A percentile compares a stretch with the other conserved stretches of the same genome.
Conservation (phyloP, 2,888 invertebrate genomes). For the Seira musarum region DNA sequence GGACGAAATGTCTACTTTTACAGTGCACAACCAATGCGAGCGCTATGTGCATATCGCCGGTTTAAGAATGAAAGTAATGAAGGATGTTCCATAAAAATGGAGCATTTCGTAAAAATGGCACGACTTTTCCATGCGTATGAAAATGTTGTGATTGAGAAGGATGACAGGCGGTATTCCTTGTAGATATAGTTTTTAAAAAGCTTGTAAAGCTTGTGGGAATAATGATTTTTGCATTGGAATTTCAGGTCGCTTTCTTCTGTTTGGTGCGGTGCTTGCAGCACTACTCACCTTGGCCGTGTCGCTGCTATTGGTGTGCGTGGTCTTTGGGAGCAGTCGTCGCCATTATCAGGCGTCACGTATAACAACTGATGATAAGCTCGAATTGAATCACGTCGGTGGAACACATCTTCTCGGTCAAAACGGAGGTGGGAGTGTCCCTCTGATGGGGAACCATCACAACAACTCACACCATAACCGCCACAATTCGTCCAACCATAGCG, state of each 20-base stretch:
- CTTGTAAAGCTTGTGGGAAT: too few species aligned
- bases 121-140: too few species aligned
- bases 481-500: constrained; percentile 42
- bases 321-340: constrained; percentile 79
- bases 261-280: constrained; percentile 79
- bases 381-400: constrained; percentile 76
- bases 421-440: constrained; percentile 59
- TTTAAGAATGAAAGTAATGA: too few species aligned
- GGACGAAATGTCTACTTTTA: too few species aligned
- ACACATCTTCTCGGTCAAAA: constrained; percentile 55
- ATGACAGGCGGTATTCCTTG: too few species aligned
- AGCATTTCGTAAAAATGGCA: too few species aligned
- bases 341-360: constrained; percentile 69
- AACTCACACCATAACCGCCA: constrained; percentile 39
- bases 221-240: constrained; percentile 22
- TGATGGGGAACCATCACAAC: constrained; percentile 52
- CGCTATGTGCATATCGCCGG: too few species aligned
- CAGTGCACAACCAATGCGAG: too few species aligned
- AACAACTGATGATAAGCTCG: constrained; percentile 81
- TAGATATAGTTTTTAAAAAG: too few species aligned
- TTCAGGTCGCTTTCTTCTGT: constrained; percentile 74
- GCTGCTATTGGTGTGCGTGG: constrained; percentile 73
- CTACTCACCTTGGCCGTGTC: constrained; percentile 75
- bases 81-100: too few species aligned
- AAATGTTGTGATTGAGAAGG: too few species aligned